phyloP scores from a whole-genome alignment of 2,113 vertebrate genomes.

The Microtus pennsylvanicus region DNA sequence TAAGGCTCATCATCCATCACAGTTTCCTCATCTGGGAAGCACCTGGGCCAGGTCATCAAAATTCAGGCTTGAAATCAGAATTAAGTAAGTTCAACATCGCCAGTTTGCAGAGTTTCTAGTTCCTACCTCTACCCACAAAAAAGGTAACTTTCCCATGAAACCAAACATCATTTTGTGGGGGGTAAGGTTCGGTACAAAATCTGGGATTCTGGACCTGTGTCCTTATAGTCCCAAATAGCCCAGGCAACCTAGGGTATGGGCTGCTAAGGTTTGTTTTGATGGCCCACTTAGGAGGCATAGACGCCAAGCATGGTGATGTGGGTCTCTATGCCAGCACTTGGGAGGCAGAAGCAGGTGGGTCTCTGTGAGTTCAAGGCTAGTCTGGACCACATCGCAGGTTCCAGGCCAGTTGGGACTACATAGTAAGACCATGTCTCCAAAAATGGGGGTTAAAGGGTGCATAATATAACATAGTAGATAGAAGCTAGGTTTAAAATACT shows the following conservation, averaged over 20 bases:
- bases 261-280: not conserved
- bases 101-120: not conserved
- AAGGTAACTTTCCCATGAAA: not conserved
- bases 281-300: not conserved
- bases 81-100: not conserved
- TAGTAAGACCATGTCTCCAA: not conserved
- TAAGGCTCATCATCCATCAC: not conserved
- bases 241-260: not conserved
- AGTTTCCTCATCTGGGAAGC: not conserved
- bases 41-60: not conserved
- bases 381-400: not conserved
- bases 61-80: conserved; percentile 42
- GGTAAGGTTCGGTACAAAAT: not conserved
- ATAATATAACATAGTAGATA: not conserved
- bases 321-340: not conserved
- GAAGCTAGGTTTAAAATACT: not conserved
- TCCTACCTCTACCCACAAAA: not conserved
- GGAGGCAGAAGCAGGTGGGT: not conserved
- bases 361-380: not conserved
- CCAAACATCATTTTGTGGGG: not conserved
- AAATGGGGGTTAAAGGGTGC: too few species aligned
- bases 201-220: not conserved
- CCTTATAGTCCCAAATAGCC: not conserved
- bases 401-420: not conserved
- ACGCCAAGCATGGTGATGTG: not conserved